Evolutionary conservation across 2,797 vertebrate species (phyloP), one percentile per base, ranked within the genome.

Genomic region (Gymnoscopelus microlampas): DNA sequence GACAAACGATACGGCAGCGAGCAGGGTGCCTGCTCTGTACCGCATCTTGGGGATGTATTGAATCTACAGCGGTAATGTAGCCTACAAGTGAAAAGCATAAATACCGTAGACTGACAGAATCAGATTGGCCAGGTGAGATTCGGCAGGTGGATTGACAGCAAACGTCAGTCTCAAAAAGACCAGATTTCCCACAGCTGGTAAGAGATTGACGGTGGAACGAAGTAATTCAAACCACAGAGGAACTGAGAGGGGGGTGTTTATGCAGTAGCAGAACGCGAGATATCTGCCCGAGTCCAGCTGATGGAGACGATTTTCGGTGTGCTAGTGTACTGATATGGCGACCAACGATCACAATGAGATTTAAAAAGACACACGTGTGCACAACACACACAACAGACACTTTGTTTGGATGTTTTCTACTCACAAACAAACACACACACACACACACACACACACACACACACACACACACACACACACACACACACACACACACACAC

Each of bases 91-190:
- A 19, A 60, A 61, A 32, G 39, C 10, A 5, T 19, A 19, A 19
- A 19, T 19, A 8, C 59, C 35, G 10, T 2, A 9, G 2, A 11
- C 44, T 23, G 19, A 26, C 55, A 57, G 6, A 57, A 57, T 56
- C 10, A 56, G 24, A 68, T 15, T 69, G 59, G 47, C 54, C 11
- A 50, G 60, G 19, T 73, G 60, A 63, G 26, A 77, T 60, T 35
- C 66, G 49, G 76, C 48, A 67, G 15, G 60, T 61, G n/a, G 35
- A 60, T 13, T 60, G 59, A 48, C 59, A 60, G 59, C 9, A 5
- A 3, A 59, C 9, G 57, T 14, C 57, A 48, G 35, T 13, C 59
- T 44, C n/a, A 60, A 5, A 39, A 13, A 44, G 9, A 44, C 6
- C 9, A 39, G 39, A 10, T 51, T 51, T 13, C 50, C 50, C 12